Base-by-base conservation (phyloP, 2,113 vertebrate genomes). In the Tapirus terrestris region DNA sequence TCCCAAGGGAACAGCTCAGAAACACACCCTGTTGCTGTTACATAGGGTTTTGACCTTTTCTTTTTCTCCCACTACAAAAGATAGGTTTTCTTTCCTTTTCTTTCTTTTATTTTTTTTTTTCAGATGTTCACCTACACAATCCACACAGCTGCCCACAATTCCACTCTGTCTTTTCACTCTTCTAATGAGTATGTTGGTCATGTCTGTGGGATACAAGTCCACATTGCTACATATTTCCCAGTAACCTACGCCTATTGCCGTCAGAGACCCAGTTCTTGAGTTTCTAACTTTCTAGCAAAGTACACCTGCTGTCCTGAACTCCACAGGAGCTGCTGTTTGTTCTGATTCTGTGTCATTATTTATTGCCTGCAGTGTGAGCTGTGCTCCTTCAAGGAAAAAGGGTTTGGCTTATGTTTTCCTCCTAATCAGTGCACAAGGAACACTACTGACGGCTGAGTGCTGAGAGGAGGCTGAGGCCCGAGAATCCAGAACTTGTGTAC, bases 251-350 rank as follows among this genome's bases (percentile, higher is more conserved):
- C 43, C 95, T 63, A 7, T 67, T 53, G 53, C 79, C 68, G 93
- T 76, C 65, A 65, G 84, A 72, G 77, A 97, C 65, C 76, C 33
- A 92, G 83, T 82, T 84, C 82, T 79, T 39, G 39, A 87, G 84
- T 91, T 81, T 93, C 90, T 84, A 67, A 91, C 96, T 97, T 94
- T 95, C 94, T 89, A 96, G 93, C 82, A 95, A 94, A 83, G 93
- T 79, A 23, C 29, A 88, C 90, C 93, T 81, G 85, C 96, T 72
- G 89, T 88, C 91, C 91, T 63, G 43, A 13, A 27, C 89, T 8
- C 91, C 83, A 76, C 53, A 58, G 93, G 94, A 95, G 61, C 81
- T 56, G 67, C 8, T 92, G 91, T 95, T 95, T 93, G 84, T 92
- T 97, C 81, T 91, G 72, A 89, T 88, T 91, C 89, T 70, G 60